Percentiles rank a stretch among this genome's conserved stretches.
These are phyloP conservation scores for Cydia fagiglandana DNA, from an alignment of 1,140 invertebrate species.

Conservation along the genomic window DNA sequence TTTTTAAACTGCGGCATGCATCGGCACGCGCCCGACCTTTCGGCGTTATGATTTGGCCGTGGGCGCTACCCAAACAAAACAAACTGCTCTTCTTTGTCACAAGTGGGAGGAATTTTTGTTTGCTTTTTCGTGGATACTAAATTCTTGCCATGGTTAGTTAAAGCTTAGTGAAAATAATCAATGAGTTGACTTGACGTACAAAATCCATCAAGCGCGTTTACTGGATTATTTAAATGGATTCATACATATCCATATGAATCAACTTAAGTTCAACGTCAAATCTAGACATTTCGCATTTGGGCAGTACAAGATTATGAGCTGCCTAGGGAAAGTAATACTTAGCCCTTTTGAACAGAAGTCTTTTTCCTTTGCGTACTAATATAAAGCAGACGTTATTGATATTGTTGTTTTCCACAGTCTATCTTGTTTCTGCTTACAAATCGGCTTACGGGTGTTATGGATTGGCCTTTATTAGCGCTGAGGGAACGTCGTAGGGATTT, in stretches of 20 bases:
- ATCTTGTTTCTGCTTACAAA: slow-evolving; percentile 14
- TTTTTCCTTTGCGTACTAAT: neutral
- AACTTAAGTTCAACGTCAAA: neutral
- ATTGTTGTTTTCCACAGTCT: slow-evolving; percentile 9
- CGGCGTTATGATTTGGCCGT: slow-evolving; percentile 59
- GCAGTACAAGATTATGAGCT: neutral
- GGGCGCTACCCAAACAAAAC: neutral
- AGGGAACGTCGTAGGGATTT: slow-evolving; percentile 5
- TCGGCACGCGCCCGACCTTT: slow-evolving; percentile 63
- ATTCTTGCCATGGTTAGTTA: neutral
- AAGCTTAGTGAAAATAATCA: neutral
- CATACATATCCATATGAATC: neutral
- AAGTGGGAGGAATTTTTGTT: neutral
- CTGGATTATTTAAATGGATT: neutral
- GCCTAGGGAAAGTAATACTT: neutral
- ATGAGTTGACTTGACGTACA: neutral
- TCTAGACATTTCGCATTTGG: neutral
- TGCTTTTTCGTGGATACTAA: neutral
- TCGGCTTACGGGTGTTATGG: slow-evolving; percentile 19
- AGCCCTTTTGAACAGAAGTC: neutral
- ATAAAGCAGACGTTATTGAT: slow-evolving; percentile 7
- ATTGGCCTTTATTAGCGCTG: neutral
- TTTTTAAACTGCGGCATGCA: slow-evolving; percentile 65
- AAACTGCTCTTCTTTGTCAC: neutral
- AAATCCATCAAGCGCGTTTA: neutral